A percentile compares a stretch with the other conserved stretches of the same genome.
phyloP scores from a whole-genome alignment of 2,797 vertebrate genomes.

The Melanotaenia parkinsoni region DNA sequence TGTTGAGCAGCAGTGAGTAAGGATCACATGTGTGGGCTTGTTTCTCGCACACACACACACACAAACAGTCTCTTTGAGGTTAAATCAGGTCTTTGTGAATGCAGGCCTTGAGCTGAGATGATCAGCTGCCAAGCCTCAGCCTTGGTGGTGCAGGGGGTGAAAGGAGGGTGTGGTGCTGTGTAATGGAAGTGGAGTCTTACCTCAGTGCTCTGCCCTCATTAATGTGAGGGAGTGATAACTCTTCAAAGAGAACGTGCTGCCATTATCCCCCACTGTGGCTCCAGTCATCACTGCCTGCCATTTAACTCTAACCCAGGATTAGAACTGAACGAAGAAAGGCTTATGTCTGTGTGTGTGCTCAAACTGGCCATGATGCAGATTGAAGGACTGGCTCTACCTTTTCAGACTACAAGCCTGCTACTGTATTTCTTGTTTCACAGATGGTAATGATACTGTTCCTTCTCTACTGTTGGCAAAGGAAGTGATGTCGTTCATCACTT shows the following conservation, averaged over 20 bases:
- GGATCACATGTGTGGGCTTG: slow-evolving; percentile 62
- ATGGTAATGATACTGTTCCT: slow-evolving; percentile 1
- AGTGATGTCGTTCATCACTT: slow-evolving; percentile 3
- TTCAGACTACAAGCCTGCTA: slow-evolving; percentile 12
- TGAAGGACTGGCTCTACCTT: slow-evolving; percentile 32
- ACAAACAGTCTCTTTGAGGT: slow-evolving; percentile 37
- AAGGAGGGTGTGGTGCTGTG: slow-evolving; percentile 45
- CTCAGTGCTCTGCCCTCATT: slow-evolving; percentile 73
- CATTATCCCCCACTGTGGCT: slow-evolving; percentile 61
- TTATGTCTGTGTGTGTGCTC: slow-evolving; percentile 12
- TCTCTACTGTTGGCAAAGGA: background rate
- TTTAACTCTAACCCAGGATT: slow-evolving; percentile 61
- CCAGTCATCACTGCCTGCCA: slow-evolving; percentile 57
- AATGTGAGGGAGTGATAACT: slow-evolving; percentile 75
- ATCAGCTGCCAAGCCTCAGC: slow-evolving; percentile 73
- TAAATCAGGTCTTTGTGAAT: slow-evolving; percentile 66
- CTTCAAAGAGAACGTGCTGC: slow-evolving; percentile 69
- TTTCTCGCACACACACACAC: slow-evolving; percentile 31
- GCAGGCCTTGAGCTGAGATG: slow-evolving; percentile 61
- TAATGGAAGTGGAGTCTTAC: slow-evolving; percentile 65
- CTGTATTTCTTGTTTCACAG: slow-evolving; percentile 11
- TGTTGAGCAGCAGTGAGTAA: slow-evolving; percentile 57
- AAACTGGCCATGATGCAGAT: slow-evolving; percentile 17
- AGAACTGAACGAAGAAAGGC: slow-evolving; percentile 43
- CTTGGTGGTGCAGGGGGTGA: slow-evolving; percentile 38